A percentile compares a stretch with the other conserved stretches of the same genome.
Conservation (phyloP, 2,113 vertebrate species). For the Notiomystis cincta region DNA sequence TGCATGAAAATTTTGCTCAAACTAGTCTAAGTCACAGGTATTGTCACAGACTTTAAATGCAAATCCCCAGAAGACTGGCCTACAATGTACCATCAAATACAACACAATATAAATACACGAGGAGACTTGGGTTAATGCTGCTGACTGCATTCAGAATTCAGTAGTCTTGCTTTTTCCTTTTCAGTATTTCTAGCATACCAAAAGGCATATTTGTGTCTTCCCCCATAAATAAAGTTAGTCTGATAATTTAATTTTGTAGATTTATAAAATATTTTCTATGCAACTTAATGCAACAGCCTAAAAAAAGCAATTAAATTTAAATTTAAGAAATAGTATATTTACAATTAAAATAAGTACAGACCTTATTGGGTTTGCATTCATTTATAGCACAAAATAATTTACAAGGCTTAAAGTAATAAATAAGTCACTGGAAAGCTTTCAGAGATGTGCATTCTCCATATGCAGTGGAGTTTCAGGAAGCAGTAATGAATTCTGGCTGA, state of each 20-base stretch:
- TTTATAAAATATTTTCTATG: constrained; percentile 59
- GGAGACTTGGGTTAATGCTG: neutral
- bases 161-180: constrained; percentile 27
- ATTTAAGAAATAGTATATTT: constrained; percentile 63
- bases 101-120: neutral
- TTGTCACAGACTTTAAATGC: neutral
- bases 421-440: constrained; percentile 65
- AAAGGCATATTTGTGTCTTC: neutral
- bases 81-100: neutral
- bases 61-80: constrained; percentile 9
- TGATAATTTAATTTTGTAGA: constrained; percentile 36
- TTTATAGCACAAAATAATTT: constrained; percentile 56
- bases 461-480: constrained; percentile 39
- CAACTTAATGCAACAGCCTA: constrained; percentile 30
- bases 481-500: constrained; percentile 14
- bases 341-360: constrained; percentile 69
- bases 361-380: constrained; percentile 39
- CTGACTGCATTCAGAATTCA: neutral
- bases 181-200: constrained; percentile 1
- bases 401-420: constrained; percentile 60
- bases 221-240: constrained; percentile 33
- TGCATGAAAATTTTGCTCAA: neutral
- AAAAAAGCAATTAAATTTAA: constrained; percentile 41
- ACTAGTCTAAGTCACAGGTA: neutral
- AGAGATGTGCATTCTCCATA: constrained; percentile 21